Percentiles rank a stretch among this genome's conserved stretches.
Evolutionary conservation across 2,888 invertebrate genomes (phyloP).

Genomic region (Caenorhabditis plicata): DNA sequence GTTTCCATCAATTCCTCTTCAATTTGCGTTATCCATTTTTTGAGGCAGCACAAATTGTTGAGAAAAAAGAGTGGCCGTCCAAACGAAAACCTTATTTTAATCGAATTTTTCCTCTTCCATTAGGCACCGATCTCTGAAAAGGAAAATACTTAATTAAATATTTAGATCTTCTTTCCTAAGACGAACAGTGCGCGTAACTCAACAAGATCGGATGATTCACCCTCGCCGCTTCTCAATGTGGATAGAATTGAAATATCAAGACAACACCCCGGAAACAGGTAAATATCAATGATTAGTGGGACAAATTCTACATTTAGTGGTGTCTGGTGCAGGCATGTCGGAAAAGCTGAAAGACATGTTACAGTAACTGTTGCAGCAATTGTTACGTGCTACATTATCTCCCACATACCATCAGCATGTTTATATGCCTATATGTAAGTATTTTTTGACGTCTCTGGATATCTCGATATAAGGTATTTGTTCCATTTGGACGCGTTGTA

Average conservation of each 20-base stretch:
- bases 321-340: slow-evolving; percentile 39
- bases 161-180: slow-evolving; percentile 22
- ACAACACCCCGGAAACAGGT: slow-evolving; percentile 30
- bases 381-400: slow-evolving; percentile 43
- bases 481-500: slow-evolving; percentile 28
- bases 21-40: too few species aligned
- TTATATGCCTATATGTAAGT: slow-evolving; percentile 43
- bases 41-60: too few species aligned
- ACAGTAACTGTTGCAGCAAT: slow-evolving; percentile 49
- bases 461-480: slow-evolving; percentile 31
- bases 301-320: too few species aligned
- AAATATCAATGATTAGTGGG: not conserved
- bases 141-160: not conserved
- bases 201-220: slow-evolving; percentile 18
- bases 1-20: too few species aligned
- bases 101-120: too few species aligned
- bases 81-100: too few species aligned
- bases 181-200: slow-evolving; percentile 15
- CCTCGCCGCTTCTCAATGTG: slow-evolving; percentile 17
- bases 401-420: slow-evolving; percentile 45
- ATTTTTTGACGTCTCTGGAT: not conserved
- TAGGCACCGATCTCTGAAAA: not conserved
- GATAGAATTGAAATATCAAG: slow-evolving; percentile 23
- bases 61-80: too few species aligned
- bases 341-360: slow-evolving; percentile 46